Base-by-base conservation (phyloP, 2,113 vertebrate species). In the Pontoporia blainvillei region DNA sequence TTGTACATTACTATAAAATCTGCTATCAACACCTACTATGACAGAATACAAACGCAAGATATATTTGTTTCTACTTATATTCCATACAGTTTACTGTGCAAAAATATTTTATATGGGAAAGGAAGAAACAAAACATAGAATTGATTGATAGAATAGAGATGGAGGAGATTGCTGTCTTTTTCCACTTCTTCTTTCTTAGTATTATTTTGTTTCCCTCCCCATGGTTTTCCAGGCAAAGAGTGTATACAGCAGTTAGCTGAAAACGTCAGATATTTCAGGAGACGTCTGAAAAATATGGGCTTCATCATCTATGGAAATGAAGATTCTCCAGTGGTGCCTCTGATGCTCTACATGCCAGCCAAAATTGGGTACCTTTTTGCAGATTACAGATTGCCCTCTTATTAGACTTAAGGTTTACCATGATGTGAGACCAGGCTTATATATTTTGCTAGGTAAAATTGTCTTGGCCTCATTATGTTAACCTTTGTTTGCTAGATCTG, bases 291-390 rank as follows among this genome's bases (percentile, higher is more conserved):
- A 8, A 99, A 99, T 69, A 99, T 99, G 99, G 99, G 99, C 90
- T 99, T 99, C 97, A 99, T 99, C 96, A 99, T 99, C 98, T 99
- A 99, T 44, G 99, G 99, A 93, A 99, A 99, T 95, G 99, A 99
- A 69, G 99, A 99, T 96, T 99, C 99, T 0, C 99, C 99, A 0
- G 99, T 99, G 61, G 99, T 99, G 72, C 99, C 99, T 96, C 97
- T 99, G 97, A 99, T 99, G 99, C 98, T 99, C 44, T 99, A 99
- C 97, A 99, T 99, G 99, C 99, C 99, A 23, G 99, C 99, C 97
- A 99, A 99, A 98, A 99, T 99, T 66, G 99, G 99, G 99, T 99
- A 97, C 0, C 97, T 97, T 95, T 57, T 41, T 29, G 23, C n/a
- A 34, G 3, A 36, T 52, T 29, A 29, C 20, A 83, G 3, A 2